Percentiles rank a stretch among this genome's conserved stretches.
These are phyloP conservation scores for Alcis repandata DNA, from an alignment of 2,888 invertebrate species.

Conservation along the genomic window DNA sequence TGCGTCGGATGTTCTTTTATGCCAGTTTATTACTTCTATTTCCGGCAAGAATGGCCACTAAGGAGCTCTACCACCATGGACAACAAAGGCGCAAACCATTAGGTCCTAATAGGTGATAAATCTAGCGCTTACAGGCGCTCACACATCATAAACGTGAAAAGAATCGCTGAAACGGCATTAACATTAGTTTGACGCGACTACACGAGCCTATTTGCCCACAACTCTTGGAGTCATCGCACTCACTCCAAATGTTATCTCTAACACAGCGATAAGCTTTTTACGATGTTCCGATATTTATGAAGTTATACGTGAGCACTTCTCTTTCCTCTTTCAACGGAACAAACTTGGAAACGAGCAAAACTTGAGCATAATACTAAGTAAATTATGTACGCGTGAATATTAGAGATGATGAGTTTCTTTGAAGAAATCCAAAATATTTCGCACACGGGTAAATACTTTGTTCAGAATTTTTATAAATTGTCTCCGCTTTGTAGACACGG, in stretches of 20 bases:
- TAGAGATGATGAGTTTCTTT: constrained; percentile 30
- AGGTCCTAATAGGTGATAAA: constrained; percentile 3
- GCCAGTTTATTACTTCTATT: constrained; percentile 3
- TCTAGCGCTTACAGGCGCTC: background rate
- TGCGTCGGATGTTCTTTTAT: background rate
- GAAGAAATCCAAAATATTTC: constrained; percentile 19
- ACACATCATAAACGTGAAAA: constrained; percentile 9
- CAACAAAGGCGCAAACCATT: background rate
- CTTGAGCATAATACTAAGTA: constrained; percentile 31
- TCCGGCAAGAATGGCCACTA: constrained; percentile 7
- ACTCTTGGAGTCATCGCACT: constrained; percentile 28
- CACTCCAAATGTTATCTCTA: constrained; percentile 29
- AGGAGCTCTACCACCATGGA: background rate
- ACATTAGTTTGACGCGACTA: constrained; percentile 23
- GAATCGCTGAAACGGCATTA: constrained; percentile 19
- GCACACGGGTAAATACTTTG: constrained; percentile 1
- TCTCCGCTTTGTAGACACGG: background rate
- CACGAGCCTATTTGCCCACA: constrained; percentile 17
- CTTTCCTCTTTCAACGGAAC: constrained; percentile 34
- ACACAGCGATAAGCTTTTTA: constrained; percentile 34
- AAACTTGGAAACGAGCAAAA: constrained; percentile 36
- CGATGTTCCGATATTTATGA: constrained; percentile 34
- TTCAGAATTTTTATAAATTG: constrained; percentile 3
- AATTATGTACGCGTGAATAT: constrained; percentile 36
- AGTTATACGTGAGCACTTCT: constrained; percentile 28